Evolutionary conservation across 2,113 vertebrate genomes (phyloP), one percentile per base, ranked within the genome.

Genomic region (Carassius auratus): DNA sequence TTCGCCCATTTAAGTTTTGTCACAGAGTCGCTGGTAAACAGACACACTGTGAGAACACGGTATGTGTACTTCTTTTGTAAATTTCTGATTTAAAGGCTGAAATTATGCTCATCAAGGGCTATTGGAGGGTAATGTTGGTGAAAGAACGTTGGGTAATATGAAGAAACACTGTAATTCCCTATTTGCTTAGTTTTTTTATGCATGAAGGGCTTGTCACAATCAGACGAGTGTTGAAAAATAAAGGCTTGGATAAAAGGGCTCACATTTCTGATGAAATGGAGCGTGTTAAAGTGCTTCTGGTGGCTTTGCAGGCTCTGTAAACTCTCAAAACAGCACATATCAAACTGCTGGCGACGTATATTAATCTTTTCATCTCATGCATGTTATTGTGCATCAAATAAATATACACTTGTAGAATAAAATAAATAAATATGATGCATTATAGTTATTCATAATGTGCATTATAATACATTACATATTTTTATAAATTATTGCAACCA

Each of bases 21-120:
- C 90, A 86, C 89, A 38, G 83, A 50, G 84, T 85, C 86, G 21
- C 48, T 26, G 38, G 42, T 73, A 68, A 80, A 79, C 36, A 81
- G 7, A 8, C 42, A 45, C 42, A 42, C 42, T 55, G 50, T 33
- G 8, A 42, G 42, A 42, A 42, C 88, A 84, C 87, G 81, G 84
- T 57, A 3, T 68, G 21, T 87, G 87, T 91, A 92, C 91, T 90
- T 84, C 86, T 94, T 92, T 93, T 90, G 92, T 92, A 91, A 88
- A 86, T 88, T 92, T 93, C 90, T 89, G 91, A 93, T 92, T 91
- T 86, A 90, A 76, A 57, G 8, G 87, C 91, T 90, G 89, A 92
- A 94, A 94, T 93, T 92, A 57, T 91, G 76, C 90, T 93, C 91
- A 93, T 93, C 92, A 92, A 86, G 90, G 84, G 90, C 91, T 91